Evolutionary conservation across 2,888 invertebrate genomes (phyloP), one percentile per base, ranked within the genome.

Genomic region (Brachyopa scutellaris): DNA sequence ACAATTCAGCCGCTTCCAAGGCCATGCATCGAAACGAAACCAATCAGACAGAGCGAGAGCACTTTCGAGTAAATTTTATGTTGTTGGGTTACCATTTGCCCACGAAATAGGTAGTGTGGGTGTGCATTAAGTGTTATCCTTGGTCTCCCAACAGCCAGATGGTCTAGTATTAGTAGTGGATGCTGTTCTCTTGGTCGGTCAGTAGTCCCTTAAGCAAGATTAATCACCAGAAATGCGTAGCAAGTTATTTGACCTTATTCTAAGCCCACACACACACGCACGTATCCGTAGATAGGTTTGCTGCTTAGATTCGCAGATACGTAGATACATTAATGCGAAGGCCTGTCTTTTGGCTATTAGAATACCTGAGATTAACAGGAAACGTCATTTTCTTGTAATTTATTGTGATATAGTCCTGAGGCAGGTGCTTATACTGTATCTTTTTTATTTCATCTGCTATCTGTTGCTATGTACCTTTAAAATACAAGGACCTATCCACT

Each of bases 191-290:
- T 17, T 19, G 47, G 47, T 8, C n/a, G 11, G 13, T 4, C 8
- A 26, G 17, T 15, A 53, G 57, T 59, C 59, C 42, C 59, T 55
- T 79, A 74, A 79, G 74, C 26, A 79, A 79, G 67, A 79, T 79
- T 79, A 74, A 79, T 79, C 64, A 64, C 62, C 13, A n/a, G 33
- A 51, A 55, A 73, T 67, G 79, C 55, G 61, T 79, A 36, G 59
- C 13, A 40, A 51, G 51, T 61, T 42, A 23, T 61, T 66, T 73
- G 79, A 51, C 73, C 66, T 55, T 61, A 73, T 78, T 53, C 23
- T n/a, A n/a, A n/a, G n/a, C n/a, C n/a, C n/a, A n/a, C n/a, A n/a
- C n/a, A n/a, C n/a, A n/a, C n/a, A n/a, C n/a, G n/a, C n/a, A n/a
- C n/a, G n/a, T n/a, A n/a, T n/a, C n/a, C 49, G 26, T 29, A 8